These are phyloP conservation scores for Corapipo altera DNA, from an alignment of 2,113 vertebrate species.

Conservation along the genomic window DNA sequence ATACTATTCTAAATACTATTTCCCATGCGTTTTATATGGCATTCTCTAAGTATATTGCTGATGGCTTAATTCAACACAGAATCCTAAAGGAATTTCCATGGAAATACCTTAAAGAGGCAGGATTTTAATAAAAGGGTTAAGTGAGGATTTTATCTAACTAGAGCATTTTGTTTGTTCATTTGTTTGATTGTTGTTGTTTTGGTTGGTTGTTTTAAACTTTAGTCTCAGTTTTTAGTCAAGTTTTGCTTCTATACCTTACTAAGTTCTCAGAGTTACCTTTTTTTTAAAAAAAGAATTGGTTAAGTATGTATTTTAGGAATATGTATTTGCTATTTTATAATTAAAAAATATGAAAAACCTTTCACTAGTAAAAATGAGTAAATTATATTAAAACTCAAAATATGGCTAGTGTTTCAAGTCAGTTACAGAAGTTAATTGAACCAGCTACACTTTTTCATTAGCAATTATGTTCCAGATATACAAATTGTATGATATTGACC, in stretches of 20 bases:
- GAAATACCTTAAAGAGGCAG: neutral
- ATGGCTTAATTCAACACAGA: neutral
- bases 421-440: neutral
- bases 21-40: neutral
- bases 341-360: neutral
- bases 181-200: neutral
- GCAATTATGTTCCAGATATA: neutral
- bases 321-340: neutral
- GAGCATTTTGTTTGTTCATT: neutral
- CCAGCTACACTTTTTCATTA: neutral
- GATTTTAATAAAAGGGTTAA: neutral
- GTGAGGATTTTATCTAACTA: neutral
- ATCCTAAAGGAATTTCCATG: neutral
- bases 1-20: neutral
- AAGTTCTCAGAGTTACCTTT: neutral
- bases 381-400: neutral
- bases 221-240: neutral
- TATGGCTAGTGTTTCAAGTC: neutral
- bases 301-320: neutral
- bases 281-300: neutral
- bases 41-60: neutral
- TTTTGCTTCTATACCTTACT: neutral
- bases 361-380: neutral
- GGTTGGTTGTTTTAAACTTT: neutral
- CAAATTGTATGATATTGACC: neutral